A percentile compares a stretch with the other conserved stretches of the same genome.
Evolutionary conservation across 2,113 vertebrate genomes (phyloP).

Genomic region (Pachyramphus minor): DNA sequence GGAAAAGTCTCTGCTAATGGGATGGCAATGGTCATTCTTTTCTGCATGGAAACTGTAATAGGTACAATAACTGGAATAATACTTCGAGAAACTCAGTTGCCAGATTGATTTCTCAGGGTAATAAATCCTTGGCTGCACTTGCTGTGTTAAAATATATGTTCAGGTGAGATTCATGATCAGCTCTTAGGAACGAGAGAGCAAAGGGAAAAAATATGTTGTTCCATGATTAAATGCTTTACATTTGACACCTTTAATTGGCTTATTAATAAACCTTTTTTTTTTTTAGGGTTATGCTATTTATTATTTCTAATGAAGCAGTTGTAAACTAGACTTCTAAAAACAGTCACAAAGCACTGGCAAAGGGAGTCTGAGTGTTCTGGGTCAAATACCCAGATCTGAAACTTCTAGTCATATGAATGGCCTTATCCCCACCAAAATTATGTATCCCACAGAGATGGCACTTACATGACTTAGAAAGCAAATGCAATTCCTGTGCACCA

Average conservation of each 20-base stretch:
- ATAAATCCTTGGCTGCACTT: conserved; percentile 44
- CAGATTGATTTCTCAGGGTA: conserved; percentile 37
- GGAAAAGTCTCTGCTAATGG: neutral
- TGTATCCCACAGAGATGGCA: neutral
- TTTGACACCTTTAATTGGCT: conserved; percentile 27
- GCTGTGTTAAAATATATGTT: neutral
- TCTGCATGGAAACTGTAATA: neutral
- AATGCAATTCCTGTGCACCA: neutral
- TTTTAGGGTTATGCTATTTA: neutral
- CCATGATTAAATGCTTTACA: conserved; percentile 11
- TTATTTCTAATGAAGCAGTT: conserved; percentile 1
- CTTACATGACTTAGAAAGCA: neutral
- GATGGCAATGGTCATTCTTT: neutral
- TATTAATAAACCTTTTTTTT: neutral
- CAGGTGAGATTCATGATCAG: neutral
- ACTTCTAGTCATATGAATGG: neutral
- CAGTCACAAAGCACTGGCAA: neutral
- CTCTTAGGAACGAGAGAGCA: conserved; percentile 6
- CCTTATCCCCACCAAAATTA: neutral
- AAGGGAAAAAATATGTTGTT: neutral
- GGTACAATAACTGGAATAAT: neutral
- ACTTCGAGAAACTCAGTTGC: neutral
- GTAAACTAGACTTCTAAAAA: neutral
- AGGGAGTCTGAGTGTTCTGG: neutral
- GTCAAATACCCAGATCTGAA: neutral